Evolutionary conservation across 2,888 invertebrate species (phyloP), one percentile per base, ranked within the genome.

Genomic region (Cryptocephalus moraei): DNA sequence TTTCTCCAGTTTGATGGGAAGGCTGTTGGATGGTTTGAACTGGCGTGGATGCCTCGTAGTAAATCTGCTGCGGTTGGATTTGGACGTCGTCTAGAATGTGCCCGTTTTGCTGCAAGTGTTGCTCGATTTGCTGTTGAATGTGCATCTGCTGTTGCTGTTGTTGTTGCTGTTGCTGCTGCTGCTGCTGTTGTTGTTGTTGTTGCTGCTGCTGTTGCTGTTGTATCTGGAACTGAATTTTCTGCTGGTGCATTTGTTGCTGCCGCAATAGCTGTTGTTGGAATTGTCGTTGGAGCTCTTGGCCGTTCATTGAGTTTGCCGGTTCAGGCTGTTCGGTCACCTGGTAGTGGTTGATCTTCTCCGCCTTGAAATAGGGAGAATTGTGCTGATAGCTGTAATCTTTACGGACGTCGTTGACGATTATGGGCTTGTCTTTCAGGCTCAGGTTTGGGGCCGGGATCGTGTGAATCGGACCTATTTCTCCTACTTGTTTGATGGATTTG

Each of bases 391-490:
- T 36, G 36, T 11, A 41, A 33, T 55, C 50, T 34, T 54, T 49
- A 11, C 56, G 53, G 11, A 63, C 54, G 46, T 65, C 62, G 14
- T 63, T 66, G 44, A 77, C 74, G 1, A 76, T 69, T 22, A 75
- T 76, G 0, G 82, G 81, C 59, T 78, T 81, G 64, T 82, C 81
- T 1, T 80, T 77, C 8, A 79, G 75, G 55, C 82, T 82, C 43
- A 90, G 73, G 73, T 89, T 88, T 8, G 90, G 90, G 22, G 90
- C 89, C 62, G 88, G 88, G 55, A 90, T 87, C 9, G 89, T 88
- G 69, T 88, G 88, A 64, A 90, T 89, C 2, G 88, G 88, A 57
- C 86, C 86, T 63, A 79, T 77, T 47, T 71, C 70, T 9, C 67
- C 71, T 39, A 69, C 55, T 59, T 70, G 71, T 48, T 71, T 67